A percentile compares a stretch with the other conserved stretches of the same genome.
Evolutionary conservation across 2,797 vertebrate species (phyloP).

Genomic region (Serranus cabrilla): DNA sequence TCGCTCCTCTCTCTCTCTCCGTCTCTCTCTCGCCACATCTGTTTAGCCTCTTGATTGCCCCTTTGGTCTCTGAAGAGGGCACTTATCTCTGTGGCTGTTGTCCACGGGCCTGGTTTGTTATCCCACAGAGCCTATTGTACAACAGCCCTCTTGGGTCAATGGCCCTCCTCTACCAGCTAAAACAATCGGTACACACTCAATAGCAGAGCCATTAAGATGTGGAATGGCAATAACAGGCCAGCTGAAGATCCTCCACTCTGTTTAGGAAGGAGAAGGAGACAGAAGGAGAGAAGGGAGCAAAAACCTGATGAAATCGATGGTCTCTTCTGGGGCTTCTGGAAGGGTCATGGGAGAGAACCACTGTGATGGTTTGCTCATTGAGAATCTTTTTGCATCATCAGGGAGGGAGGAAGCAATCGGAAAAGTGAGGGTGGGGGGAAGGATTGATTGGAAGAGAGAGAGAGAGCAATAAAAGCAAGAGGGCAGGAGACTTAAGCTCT

Average conservation of each 20-base stretch:
- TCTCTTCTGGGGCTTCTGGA: conserved; percentile 63
- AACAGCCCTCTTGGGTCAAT: conserved; percentile 73
- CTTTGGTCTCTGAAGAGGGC: conserved; percentile 39
- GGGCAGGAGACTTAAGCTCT: not conserved
- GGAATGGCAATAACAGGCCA: conserved; percentile 56
- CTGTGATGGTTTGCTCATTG: conserved; percentile 69
- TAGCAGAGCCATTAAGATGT: conserved; percentile 79
- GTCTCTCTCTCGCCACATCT: conserved; percentile 20
- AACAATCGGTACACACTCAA: conserved; percentile 80
- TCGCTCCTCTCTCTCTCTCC: not conserved
- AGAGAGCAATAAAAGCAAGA: not conserved
- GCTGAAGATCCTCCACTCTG: conserved; percentile 59
- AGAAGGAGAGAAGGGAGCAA: conserved; percentile 17
- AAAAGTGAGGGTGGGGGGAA: conserved; percentile 2
- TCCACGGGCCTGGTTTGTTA: conserved; percentile 66
- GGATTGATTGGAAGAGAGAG: not conserved
- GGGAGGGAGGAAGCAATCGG: conserved; percentile 39
- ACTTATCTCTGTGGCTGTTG: conserved; percentile 66
- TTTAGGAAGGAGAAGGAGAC: conserved; percentile 26
- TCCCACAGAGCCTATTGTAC: conserved; percentile 68
- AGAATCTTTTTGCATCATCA: conserved; percentile 76
- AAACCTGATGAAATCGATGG: conserved; percentile 73
- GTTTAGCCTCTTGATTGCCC: conserved; percentile 47
- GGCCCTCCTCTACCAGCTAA: conserved; percentile 72
- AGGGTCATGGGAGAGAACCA: conserved; percentile 53